phyloP scores from a whole-genome alignment of 2,113 vertebrate genomes.

The Labrus mixtus region DNA sequence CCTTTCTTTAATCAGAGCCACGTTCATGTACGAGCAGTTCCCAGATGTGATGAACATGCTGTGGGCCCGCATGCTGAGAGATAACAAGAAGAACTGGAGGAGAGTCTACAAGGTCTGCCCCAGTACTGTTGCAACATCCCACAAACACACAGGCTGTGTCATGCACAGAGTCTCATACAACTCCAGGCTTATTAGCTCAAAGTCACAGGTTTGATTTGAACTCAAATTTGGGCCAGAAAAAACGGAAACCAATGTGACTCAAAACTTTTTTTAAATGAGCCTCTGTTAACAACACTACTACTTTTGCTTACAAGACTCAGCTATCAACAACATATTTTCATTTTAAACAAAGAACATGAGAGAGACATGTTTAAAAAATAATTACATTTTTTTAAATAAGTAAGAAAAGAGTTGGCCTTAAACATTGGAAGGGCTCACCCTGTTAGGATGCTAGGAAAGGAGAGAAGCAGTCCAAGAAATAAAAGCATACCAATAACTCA shows the following conservation, averaged over 20 bases:
- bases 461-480: neutral
- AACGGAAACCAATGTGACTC: neutral
- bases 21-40: constrained; percentile 99
- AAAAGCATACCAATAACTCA: neutral
- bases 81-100: constrained; percentile 99
- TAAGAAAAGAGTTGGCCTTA: neutral
- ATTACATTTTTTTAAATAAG: neutral
- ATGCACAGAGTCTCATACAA: neutral
- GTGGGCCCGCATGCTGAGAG: constrained; percentile 97
- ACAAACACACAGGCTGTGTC: constrained; percentile 11
- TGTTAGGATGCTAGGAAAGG: neutral
- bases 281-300: neutral
- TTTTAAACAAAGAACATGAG: neutral
- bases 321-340: neutral
- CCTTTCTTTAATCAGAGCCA: constrained; percentile 83
- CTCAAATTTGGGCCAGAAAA: neutral
- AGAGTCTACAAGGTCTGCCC: constrained; percentile 97
- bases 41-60: constrained; percentile 99
- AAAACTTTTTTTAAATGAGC: neutral
- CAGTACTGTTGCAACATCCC: constrained; percentile 1
- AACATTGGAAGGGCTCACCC: neutral
- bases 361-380: neutral
- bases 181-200: neutral
- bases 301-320: neutral
- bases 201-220: constrained; percentile 15